phyloP scores from a whole-genome alignment of 2,797 vertebrate genomes.

The Hydrolagus colliei region DNA sequence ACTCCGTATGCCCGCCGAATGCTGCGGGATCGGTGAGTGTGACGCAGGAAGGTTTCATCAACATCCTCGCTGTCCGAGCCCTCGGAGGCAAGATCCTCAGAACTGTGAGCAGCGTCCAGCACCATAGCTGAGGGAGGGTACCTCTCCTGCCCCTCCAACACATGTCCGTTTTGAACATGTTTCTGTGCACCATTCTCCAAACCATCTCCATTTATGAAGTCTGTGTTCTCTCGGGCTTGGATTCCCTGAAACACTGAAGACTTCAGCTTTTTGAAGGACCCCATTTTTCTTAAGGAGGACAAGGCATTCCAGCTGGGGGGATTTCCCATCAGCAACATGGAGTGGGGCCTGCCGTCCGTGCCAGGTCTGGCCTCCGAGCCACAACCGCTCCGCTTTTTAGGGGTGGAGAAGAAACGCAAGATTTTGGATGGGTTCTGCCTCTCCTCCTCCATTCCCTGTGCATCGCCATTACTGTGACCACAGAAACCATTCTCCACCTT shows the following conservation, averaged over 20 bases:
- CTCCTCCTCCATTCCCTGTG: constrained; percentile 50
- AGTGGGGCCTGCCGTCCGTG: constrained; percentile 55
- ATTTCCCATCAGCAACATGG: constrained; percentile 51
- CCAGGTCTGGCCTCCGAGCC: constrained; percentile 51
- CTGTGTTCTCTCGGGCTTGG: constrained; percentile 64
- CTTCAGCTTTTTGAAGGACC: constrained; percentile 90
- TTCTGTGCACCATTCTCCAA: constrained; percentile 34
- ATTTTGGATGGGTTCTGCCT: constrained; percentile 69
- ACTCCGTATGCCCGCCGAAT: constrained; percentile 79
- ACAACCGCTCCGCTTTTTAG: constrained; percentile 55
- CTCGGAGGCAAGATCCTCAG: constrained; percentile 56
- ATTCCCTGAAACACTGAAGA: constrained; percentile 86
- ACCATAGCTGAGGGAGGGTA: constrained; percentile 38
- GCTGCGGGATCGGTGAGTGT: constrained; percentile 78
- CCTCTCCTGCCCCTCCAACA: constrained; percentile 40
- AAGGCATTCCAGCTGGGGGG: constrained; percentile 73
- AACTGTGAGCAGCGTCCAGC: constrained; percentile 37
- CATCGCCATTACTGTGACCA: constrained; percentile 27
- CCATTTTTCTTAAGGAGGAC: constrained; percentile 76
- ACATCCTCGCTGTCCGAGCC: constrained; percentile 60
- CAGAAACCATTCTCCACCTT: constrained; percentile 41
- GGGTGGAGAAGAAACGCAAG: constrained; percentile 71
- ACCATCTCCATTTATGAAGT: constrained; percentile 39
- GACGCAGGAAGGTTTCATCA: constrained; percentile 66
- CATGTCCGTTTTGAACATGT: constrained; percentile 40